These are phyloP conservation scores for Porites evermanni DNA, from an alignment of 92 coral and sea anemone species.

Conservation along the genomic window DNA sequence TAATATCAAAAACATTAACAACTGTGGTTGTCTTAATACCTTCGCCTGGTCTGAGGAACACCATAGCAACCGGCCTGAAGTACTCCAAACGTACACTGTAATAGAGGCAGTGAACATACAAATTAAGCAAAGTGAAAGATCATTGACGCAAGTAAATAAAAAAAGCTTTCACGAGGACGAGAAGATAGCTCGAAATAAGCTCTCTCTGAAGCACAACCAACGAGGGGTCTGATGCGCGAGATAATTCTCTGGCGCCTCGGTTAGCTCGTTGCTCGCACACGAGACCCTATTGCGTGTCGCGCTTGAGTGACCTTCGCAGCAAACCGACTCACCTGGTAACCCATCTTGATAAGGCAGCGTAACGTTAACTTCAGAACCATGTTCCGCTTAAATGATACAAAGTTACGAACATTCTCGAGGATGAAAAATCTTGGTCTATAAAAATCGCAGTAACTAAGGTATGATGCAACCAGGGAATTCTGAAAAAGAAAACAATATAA, in stretches of 20 bases:
- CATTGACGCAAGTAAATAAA: not conserved
- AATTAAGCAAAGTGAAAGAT: not conserved
- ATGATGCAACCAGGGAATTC: constrained; percentile 94
- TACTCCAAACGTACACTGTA: constrained; percentile 95
- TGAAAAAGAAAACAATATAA: constrained; percentile 26
- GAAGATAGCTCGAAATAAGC: too few species aligned
- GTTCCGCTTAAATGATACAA: constrained; percentile 94
- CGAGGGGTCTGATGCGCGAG: too few species aligned
- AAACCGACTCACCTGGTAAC: constrained; percentile 85
- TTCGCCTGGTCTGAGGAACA: constrained; percentile 96
- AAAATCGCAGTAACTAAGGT: constrained; percentile 96
- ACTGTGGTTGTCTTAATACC: constrained; percentile 29
- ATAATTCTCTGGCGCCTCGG: too few species aligned
- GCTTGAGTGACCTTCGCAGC: too few species aligned
- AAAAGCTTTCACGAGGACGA: not conserved
- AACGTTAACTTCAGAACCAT: constrained; percentile 98
- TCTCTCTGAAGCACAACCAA: too few species aligned
- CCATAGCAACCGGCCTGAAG: constrained; percentile 99
- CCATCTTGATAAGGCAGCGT: constrained; percentile 94
- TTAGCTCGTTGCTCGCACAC: too few species aligned
- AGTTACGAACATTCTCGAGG: constrained; percentile 96
- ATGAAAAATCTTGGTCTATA: constrained; percentile 96
- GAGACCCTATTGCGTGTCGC: too few species aligned
- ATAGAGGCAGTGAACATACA: not conserved
- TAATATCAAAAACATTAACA: not conserved